These are phyloP conservation scores for Cyanoderma ruficeps DNA, from an alignment of 2,113 vertebrate genomes.

Conservation along the genomic window DNA sequence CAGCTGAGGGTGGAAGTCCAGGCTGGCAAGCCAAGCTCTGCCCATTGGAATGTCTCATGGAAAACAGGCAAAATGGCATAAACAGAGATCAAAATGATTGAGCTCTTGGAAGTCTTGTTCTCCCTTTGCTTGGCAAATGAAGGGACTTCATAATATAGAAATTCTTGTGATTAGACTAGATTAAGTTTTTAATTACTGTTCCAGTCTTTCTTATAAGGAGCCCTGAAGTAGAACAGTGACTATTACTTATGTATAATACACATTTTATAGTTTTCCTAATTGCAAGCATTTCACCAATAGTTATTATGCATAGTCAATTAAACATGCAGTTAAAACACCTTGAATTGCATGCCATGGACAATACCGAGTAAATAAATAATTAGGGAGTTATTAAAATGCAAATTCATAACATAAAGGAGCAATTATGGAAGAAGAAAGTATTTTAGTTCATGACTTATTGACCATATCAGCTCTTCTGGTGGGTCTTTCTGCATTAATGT, in stretches of 20 bases:
- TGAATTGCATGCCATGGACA: slow-evolving; percentile 6
- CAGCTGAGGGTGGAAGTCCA: background rate
- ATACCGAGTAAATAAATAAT: slow-evolving; percentile 58
- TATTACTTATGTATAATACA: background rate
- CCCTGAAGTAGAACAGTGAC: background rate
- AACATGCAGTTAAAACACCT: slow-evolving; percentile 13
- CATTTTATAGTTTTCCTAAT: slow-evolving; percentile 24
- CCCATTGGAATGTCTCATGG: background rate
- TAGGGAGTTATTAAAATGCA: slow-evolving; percentile 49
- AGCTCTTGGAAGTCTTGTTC: background rate
- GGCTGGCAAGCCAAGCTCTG: background rate
- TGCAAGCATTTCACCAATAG: slow-evolving; percentile 8
- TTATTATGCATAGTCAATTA: slow-evolving; percentile 50
- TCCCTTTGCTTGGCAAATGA: background rate
- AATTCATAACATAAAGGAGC: slow-evolving; percentile 19
- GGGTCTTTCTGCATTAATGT: background rate
- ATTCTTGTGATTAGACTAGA: background rate
- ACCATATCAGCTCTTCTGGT: slow-evolving; percentile 16
- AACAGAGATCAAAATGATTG: background rate
- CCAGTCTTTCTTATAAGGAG: background rate
- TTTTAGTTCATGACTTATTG: slow-evolving; percentile 1
- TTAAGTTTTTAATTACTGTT: slow-evolving; percentile 29
- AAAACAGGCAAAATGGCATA: background rate
- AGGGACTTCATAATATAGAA: background rate
- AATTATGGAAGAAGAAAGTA: background rate